Evolutionary conservation across 2,113 vertebrate species (phyloP).

Genomic region (Pelobates fuscus): DNA sequence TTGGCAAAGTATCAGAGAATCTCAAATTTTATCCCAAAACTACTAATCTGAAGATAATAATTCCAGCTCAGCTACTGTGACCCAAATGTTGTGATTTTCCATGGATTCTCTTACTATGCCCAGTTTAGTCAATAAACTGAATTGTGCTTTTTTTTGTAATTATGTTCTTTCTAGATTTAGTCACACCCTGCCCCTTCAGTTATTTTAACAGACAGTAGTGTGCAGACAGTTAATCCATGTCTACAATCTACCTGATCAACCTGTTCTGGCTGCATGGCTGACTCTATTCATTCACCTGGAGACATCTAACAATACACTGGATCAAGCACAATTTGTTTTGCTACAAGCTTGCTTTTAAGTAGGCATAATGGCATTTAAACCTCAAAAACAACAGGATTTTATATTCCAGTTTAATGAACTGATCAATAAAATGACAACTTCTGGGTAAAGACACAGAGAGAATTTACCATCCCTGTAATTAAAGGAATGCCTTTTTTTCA

Average conservation of each 20-base stretch:
- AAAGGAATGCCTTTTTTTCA: background rate
- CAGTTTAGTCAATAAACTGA: no score
- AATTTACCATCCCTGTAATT: background rate
- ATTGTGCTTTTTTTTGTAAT: background rate
- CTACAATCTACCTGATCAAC: conserved; percentile 37
- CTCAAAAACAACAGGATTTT: conserved; percentile 16
- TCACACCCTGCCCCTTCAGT: conserved; percentile 22
- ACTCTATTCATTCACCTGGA: conserved; percentile 40
- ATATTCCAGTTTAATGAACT: conserved; percentile 32
- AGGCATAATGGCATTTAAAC: conserved; percentile 33
- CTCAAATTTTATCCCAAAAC: no score
- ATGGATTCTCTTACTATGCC: no score
- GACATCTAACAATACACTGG: conserved; percentile 38
- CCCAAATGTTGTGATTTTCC: no score
- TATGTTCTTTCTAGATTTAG: background rate
- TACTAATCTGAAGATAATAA: no score
- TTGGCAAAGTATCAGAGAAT: no score
- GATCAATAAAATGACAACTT: conserved; percentile 26
- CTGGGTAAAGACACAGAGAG: conserved; percentile 20
- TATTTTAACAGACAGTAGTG: conserved; percentile 25
- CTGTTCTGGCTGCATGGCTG: conserved; percentile 48
- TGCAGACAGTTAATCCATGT: conserved; percentile 48
- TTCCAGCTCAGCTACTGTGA: no score
- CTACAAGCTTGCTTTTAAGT: conserved; percentile 32
- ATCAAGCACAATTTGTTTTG: conserved; percentile 41